phyloP scores from a whole-genome alignment of 2,888 invertebrate species.

The Choreutis nemorana region DNA sequence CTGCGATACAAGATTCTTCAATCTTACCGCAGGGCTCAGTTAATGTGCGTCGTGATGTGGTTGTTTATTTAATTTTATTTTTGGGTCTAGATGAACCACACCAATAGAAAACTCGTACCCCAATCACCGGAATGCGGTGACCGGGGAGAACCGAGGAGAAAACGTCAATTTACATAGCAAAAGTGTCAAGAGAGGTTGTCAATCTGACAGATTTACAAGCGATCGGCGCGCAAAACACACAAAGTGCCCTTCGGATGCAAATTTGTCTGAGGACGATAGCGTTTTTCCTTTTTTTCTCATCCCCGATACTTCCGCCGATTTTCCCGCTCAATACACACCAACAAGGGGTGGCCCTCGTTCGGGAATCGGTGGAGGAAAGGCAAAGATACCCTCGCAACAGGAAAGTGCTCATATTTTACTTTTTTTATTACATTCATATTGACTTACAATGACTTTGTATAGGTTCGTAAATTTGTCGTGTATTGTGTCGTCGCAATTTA shows the following conservation, averaged over 20 bases:
- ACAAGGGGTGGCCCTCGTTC: slow-evolving; percentile 42
- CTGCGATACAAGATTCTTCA: too few species aligned
- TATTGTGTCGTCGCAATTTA: slow-evolving; percentile 13
- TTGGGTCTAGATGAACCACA: too few species aligned
- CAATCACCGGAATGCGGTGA: too few species aligned
- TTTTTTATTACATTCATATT: slow-evolving; percentile 49
- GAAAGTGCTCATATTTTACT: slow-evolving; percentile 38
- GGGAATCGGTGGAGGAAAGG: slow-evolving; percentile 46
- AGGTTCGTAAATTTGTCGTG: slow-evolving; percentile 10
- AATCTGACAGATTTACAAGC: slow-evolving; percentile 61
- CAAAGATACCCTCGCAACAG: slow-evolving; percentile 39
- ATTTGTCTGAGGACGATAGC: slow-evolving; percentile 37
- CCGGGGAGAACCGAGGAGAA: slow-evolving; percentile 7
- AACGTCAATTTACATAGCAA: slow-evolving; percentile 61
- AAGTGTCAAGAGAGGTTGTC: slow-evolving; percentile 54
- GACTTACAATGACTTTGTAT: slow-evolving; percentile 28
- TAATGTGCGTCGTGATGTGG: too few species aligned
- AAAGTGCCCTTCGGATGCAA: slow-evolving; percentile 61
- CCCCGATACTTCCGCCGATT: slow-evolving; percentile 60
- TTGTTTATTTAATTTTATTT: too few species aligned
- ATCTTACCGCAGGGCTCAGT: too few species aligned
- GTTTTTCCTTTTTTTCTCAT: slow-evolving; percentile 49
- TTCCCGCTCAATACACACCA: slow-evolving; percentile 61
- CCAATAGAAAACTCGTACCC: too few species aligned
- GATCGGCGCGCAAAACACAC: slow-evolving; percentile 47